phyloP scores from a whole-genome alignment of 2,113 vertebrate species.

The Serinus canaria region DNA sequence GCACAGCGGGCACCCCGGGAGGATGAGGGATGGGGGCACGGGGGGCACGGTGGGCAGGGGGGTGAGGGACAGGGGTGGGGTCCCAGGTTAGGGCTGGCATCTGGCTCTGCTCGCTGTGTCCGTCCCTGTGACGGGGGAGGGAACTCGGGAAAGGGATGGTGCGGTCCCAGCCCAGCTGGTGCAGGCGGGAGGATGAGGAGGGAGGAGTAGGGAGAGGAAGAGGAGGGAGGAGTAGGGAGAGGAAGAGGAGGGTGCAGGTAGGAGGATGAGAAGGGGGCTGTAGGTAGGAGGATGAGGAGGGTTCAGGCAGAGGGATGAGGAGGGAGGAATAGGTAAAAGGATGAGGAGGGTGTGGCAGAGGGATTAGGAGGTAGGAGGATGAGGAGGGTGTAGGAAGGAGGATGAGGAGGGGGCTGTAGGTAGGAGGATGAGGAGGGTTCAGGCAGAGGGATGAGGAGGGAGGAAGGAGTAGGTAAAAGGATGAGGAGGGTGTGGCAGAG shows the following conservation, averaged over 20 bases:
- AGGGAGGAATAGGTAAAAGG: too few relatives aligned
- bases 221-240: too few relatives aligned
- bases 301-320: too few relatives aligned
- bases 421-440: background rate
- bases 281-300: too few relatives aligned
- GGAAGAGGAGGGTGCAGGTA: background rate
- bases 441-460: too few relatives aligned
- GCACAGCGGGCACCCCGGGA: background rate
- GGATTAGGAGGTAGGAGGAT: too few relatives aligned
- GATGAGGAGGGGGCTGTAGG: too few relatives aligned
- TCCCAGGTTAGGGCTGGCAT: background rate
- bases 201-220: background rate
- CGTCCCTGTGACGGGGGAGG: background rate
- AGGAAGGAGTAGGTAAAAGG: background rate
- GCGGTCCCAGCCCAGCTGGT: accelerated
- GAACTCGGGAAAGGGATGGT: background rate
- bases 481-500: background rate
- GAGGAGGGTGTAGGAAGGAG: background rate
- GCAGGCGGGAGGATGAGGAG: background rate
- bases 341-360: too few relatives aligned
- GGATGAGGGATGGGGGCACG: background rate
- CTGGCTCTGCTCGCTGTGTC: background rate
- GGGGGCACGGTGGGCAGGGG: background rate
- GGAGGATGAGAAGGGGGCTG: too few relatives aligned
- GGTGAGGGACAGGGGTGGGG: background rate